These are phyloP conservation scores for Paracentrotus lividus DNA, from an alignment of 53 echinoderm and acorn worm genomes.

Conservation along the genomic window DNA sequence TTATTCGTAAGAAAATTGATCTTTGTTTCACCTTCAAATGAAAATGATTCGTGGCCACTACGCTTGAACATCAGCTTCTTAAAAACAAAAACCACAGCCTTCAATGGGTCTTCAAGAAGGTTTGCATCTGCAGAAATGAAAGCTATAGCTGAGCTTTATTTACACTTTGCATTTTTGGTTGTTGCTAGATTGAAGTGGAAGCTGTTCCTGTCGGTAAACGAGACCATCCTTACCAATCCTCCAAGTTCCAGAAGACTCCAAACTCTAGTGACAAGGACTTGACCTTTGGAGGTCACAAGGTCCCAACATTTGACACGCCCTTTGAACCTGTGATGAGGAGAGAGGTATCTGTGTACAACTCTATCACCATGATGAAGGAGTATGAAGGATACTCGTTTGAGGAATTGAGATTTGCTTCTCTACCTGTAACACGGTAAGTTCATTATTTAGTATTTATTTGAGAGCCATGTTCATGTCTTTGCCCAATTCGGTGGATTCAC, in stretches of 20 bases:
- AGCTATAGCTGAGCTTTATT: no score
- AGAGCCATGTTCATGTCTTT: no score
- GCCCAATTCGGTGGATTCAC: no score
- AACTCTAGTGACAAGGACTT: conserved; percentile 84
- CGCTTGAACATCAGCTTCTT: no score
- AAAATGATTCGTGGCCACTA: no score
- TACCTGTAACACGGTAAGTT: conserved; percentile 86
- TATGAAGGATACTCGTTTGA: conserved; percentile 98
- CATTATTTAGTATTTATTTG: background rate
- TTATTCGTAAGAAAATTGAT: no score
- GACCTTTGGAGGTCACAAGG: conserved; percentile 91
- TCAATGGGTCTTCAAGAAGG: no score
- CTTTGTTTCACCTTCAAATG: no score
- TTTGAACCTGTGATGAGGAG: conserved; percentile 89
- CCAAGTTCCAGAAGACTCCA: conserved; percentile 79
- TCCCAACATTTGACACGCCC: conserved; percentile 82
- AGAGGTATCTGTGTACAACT: conserved; percentile 88
- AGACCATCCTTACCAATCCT: conserved; percentile 78
- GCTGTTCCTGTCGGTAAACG: conserved; percentile 91
- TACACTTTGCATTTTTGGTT: no score
- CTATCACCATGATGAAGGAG: conserved; percentile 99
- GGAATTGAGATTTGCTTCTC: conserved; percentile 90
- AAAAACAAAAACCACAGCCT: no score
- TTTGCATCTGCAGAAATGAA: no score
- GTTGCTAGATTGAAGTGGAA: conserved; percentile 90